phyloP scores from a whole-genome alignment of 92 coral and sea anemone species.

The Paragorgia papillata region DNA sequence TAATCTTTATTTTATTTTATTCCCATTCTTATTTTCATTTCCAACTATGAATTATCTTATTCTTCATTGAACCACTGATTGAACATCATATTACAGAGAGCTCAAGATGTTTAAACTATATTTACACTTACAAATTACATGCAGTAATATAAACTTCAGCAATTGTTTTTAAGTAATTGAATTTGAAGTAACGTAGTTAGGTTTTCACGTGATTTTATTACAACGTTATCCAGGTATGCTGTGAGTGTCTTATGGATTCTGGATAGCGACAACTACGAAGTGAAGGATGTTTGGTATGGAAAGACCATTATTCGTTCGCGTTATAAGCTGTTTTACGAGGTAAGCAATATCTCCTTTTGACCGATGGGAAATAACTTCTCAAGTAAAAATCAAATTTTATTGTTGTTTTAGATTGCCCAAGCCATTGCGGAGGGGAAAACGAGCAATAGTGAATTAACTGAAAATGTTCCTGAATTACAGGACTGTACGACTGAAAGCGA shows the following conservation, averaged over 20 bases:
- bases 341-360: constrained; percentile 3
- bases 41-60: no score
- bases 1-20: no score
- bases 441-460: constrained; percentile 56
- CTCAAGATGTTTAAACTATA: no score
- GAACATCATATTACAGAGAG: no score
- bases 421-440: constrained; percentile 74
- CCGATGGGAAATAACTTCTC: background rate
- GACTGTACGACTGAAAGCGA: constrained; percentile 27
- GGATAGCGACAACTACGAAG: constrained; percentile 66
- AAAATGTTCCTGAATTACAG: constrained; percentile 81
- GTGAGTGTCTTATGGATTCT: constrained; percentile 87
- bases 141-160: no score
- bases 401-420: constrained; percentile 73
- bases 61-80: no score
- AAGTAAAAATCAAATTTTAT: background rate
- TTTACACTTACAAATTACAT: no score
- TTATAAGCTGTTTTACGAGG: constrained; percentile 90
- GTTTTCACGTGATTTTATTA: background rate
- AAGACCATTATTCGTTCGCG: constrained; percentile 84
- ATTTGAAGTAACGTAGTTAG: no score
- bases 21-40: no score
- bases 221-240: constrained; percentile 59
- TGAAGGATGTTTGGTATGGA: constrained; percentile 83
- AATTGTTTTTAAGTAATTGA: no score